Conservation (phyloP, 2,888 invertebrate genomes). For the Eupithecia abbreviata region DNA sequence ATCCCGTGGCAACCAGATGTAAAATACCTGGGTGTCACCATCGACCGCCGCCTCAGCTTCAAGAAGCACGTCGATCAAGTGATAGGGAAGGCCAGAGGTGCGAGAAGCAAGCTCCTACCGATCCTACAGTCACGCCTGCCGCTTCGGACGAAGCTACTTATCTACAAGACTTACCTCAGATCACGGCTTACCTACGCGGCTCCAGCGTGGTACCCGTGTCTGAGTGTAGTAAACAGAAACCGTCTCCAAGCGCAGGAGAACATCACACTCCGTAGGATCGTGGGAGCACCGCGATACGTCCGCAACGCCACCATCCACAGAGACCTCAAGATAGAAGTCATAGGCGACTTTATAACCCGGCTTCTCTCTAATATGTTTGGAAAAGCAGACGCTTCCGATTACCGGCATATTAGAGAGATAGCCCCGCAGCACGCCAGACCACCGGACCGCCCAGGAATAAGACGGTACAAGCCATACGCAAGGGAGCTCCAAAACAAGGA, state of each 20-base stretch:
- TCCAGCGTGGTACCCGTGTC: not conserved
- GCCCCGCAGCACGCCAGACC: not conserved
- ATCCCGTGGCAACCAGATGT: slow-evolving; percentile 8
- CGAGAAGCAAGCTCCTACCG: not conserved
- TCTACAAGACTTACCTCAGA: slow-evolving; percentile 15
- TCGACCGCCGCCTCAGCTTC: not conserved
- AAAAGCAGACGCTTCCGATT: not conserved
- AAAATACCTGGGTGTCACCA: slow-evolving; percentile 13
- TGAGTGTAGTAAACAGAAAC: not conserved
- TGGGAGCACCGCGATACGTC: not conserved
- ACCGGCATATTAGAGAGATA: not conserved
- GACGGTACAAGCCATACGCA: not conserved
- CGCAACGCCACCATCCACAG: not conserved
- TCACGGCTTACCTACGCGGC: slow-evolving; percentile 14
- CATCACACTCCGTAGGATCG: slow-evolving; percentile 2
- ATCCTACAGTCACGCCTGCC: slow-evolving; percentile 10
- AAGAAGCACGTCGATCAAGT: no score
- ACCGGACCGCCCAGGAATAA: not conserved
- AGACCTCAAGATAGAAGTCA: not conserved
- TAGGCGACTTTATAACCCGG: not conserved
- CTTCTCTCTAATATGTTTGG: not conserved
- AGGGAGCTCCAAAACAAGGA: not conserved
- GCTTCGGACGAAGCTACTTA: not conserved
- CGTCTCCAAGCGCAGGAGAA: slow-evolving; percentile 10
- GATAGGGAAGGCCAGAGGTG: no score